Evolutionary conservation across 2,888 invertebrate species (phyloP).

Genomic region (Drosophila quinaria): DNA sequence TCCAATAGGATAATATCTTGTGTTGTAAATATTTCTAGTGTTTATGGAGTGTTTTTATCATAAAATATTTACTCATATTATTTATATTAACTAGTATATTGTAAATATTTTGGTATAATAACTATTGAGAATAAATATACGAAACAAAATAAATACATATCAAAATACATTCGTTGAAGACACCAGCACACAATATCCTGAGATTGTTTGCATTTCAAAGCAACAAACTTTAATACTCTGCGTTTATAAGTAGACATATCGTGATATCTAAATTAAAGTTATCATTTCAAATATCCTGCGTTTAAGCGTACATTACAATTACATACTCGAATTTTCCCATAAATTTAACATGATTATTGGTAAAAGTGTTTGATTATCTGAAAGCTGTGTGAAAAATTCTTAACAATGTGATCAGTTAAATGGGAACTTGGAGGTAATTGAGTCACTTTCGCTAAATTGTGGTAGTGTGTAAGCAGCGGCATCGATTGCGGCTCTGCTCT

Average conservation of each 20-base stretch:
- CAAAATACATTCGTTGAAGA: not conserved
- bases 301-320: not conserved
- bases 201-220: too few species aligned
- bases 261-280: not conserved
- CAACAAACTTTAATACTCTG: not conserved
- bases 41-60: too few species aligned
- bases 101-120: too few species aligned
- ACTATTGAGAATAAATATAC: too few species aligned
- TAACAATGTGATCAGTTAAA: not conserved
- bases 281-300: not conserved
- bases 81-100: too few species aligned
- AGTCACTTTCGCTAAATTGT: conserved; percentile 53
- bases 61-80: too few species aligned
- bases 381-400: conserved; percentile 14
- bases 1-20: too few species aligned
- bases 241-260: not conserved
- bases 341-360: not conserved
- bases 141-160: too few species aligned
- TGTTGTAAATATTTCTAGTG: too few species aligned
- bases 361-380: not conserved
- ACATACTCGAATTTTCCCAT: not conserved
- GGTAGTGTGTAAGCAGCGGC: conserved; percentile 11
- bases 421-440: conserved; percentile 31
- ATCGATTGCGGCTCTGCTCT: conserved; percentile 40
- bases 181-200: not conserved